Evolutionary conservation across 2,888 invertebrate genomes (phyloP), one percentile per base, ranked within the genome.

Genomic region (Drosophila barbarae): DNA sequence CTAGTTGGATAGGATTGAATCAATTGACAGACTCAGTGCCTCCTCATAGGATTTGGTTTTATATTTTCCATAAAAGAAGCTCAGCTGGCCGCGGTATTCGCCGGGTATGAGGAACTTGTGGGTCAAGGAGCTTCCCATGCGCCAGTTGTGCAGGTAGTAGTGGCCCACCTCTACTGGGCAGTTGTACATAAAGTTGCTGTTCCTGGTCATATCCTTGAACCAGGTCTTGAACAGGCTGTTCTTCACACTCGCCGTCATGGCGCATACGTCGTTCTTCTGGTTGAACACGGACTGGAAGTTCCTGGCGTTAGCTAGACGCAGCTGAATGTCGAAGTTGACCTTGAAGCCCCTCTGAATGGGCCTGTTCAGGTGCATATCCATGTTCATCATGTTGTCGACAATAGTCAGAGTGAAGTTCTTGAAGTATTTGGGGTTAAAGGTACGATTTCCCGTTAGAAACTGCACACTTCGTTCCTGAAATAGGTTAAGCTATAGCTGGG

Each of bases 131-230:
- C 56, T 46, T 1, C 73, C 64, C 50, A 79, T 30, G 23, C 52
- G 60, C 83, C 83, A 84, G 23, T 79, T 57, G n/a, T 49, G 77
- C 23, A 84, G 0, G 52, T 82, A 80, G 42, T 80, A 80, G 49
- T 44, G 53, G 1, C 85, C 80, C 10, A 69, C 52, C 39, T 69
- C 68, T 3, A 82, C 72, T 0, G 83, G 83, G 30, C 86, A 83
- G 39, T 72, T 84, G 12, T 53, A 58, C 79, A 75, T 85, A 15
- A 83, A 82, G 56, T 86, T 83, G 2, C 83, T 52, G 12, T 74
- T 10, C 15, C 72, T 56, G 0, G 55, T 2, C 53, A 85, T 74
- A 13, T 76, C 78, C 41, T 71, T 73, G 50, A 77, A 84, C 84
- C 72, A 78, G 34, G 4, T 44, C 30, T 78, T 84, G 2, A 84